Base-by-base conservation (phyloP, 1,140 invertebrate genomes). In the Sinonovacula constricta region DNA sequence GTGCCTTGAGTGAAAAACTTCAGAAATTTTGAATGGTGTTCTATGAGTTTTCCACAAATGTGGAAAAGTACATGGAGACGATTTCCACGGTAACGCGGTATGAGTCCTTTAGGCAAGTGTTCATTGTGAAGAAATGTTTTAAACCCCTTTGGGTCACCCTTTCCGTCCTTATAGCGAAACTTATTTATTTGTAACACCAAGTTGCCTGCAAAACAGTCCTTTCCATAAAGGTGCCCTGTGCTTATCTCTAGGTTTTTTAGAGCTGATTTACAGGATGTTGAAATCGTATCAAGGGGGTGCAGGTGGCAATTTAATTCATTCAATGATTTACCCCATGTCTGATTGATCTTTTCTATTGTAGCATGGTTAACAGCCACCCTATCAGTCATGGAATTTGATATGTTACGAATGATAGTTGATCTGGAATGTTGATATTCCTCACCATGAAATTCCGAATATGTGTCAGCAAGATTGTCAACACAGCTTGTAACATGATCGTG, bases 61-160 rank as follows among this genome's bases (percentile, higher is more conserved):
- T 78, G 62, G 49, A 80, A 56, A 7, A 56, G 22, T 7, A 56
- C 26, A 56, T 56, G 54, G 7, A 10, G 26, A 15, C 54, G 12
- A 56, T 56, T 56, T 56, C 54, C 54, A 12, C 54, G 12, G 26
- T 56, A 56, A n/a, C 54, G 15, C 5, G 54, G 54, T 10, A 56
- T 3, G 1, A 78, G 10, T 22, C 80, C 75, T 22, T 51, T 3
- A 2, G 36, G 36, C 15, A 81, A 51, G 18, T 30, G n/a, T 10
- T 53, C 7, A 15, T 53, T n/a, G 24, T 66, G 30, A 4, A 81
- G 57, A 34, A 81, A 81, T 12, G 1, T 12, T 3, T 22, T 53
- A 62, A 81, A 81, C 15, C 62, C 80, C 33, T 36, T 33, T 7
- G 79, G 80, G 26, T 81, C 80, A 14, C 75, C 80, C 54, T 77